Conservation (phyloP, 2,113 vertebrate genomes). For the Odobenus rosmarus region DNA sequence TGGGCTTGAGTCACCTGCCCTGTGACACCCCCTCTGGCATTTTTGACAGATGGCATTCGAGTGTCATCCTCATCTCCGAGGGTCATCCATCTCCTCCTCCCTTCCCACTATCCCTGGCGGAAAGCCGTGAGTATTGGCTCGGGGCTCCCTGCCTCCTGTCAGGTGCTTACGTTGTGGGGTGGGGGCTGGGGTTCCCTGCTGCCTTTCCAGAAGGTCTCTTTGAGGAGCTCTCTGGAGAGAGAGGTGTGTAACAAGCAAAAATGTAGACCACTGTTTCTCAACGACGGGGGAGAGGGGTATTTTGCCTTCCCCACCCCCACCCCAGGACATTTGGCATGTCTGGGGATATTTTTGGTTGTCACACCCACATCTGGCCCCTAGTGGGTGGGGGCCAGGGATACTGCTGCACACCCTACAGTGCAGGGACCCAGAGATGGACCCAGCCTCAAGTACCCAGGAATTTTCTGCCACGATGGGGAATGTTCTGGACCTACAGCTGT, state of each 20-base stretch:
- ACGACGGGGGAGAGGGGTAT: not conserved
- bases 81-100: conserved; percentile 88
- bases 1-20: not conserved
- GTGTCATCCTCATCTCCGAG: conserved; percentile 91
- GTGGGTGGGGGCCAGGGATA: not conserved
- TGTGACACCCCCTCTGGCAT: not conserved
- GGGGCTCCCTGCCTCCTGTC: not conserved
- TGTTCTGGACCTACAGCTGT: not conserved
- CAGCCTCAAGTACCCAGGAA: not conserved
- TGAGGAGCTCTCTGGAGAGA: not conserved
- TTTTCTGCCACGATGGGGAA: not conserved
- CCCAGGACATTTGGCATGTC: not conserved
- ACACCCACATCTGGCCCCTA: not conserved
- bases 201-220: not conserved
- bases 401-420: not conserved
- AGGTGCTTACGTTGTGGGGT: not conserved
- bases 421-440: not conserved
- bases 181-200: not conserved
- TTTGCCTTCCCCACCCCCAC: not conserved
- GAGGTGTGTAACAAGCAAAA: not conserved
- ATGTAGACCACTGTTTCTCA: not conserved
- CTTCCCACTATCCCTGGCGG: conserved; percentile 89
- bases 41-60: conserved; percentile 88
- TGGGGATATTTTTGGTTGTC: not conserved
- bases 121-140: conserved; percentile 90